phyloP scores from a whole-genome alignment of 1,140 invertebrate genomes.

The Trichomalopsis sarcophagae region DNA sequence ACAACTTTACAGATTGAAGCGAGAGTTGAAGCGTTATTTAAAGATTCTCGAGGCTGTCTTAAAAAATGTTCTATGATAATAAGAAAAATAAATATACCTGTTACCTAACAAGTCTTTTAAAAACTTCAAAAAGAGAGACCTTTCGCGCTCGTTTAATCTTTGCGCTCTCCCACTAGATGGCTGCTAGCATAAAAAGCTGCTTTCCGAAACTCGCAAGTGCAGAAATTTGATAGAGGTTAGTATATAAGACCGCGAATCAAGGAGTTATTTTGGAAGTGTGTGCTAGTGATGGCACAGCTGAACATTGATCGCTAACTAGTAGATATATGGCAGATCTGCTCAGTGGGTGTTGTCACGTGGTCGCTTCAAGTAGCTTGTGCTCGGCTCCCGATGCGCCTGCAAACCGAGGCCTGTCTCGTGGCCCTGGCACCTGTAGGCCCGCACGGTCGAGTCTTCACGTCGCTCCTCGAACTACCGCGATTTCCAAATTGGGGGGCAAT shows the following conservation, averaged over 20 bases:
- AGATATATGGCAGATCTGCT: slow-evolving; percentile 78
- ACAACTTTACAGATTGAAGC: no score
- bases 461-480: slow-evolving; percentile 79
- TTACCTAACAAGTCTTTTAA: background rate
- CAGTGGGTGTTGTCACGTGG: slow-evolving; percentile 79
- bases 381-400: slow-evolving; percentile 74
- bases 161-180: slow-evolving; percentile 51
- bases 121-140: background rate
- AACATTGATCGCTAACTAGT: slow-evolving; percentile 79
- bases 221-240: background rate
- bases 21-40: no score
- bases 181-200: background rate
- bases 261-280: slow-evolving; percentile 73
- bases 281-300: slow-evolving; percentile 81
- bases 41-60: no score
- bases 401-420: slow-evolving; percentile 55
- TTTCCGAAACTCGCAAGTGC: slow-evolving; percentile 56
- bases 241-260: background rate
- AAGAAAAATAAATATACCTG: no score
- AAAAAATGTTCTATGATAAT: no score
- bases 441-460: slow-evolving; percentile 76
- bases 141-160: background rate
- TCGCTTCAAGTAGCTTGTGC: slow-evolving; percentile 77
- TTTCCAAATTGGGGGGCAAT: slow-evolving; percentile 78
- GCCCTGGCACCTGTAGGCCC: slow-evolving; percentile 68